Evolutionary conservation across 1,140 invertebrate species (phyloP).

Genomic region (Thalassaphorura encarpata): DNA sequence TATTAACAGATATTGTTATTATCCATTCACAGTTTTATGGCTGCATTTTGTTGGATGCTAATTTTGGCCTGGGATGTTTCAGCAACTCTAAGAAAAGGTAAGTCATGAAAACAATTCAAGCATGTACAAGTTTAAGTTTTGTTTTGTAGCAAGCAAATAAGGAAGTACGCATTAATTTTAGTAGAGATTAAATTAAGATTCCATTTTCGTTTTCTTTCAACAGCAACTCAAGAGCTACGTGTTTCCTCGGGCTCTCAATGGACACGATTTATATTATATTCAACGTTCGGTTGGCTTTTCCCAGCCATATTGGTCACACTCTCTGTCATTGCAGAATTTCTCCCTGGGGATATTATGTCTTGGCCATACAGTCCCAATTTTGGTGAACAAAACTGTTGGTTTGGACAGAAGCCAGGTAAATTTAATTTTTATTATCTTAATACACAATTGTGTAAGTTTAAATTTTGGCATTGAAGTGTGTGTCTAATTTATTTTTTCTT

Average conservation of each 20-base stretch:
- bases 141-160: no score
- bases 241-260: conserved; percentile 36
- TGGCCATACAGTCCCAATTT: conserved; percentile 40
- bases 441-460: no score
- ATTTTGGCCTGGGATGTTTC: conserved; percentile 50
- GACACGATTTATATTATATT: conserved; percentile 43
- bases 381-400: conserved; percentile 46
- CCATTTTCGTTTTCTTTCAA: conserved; percentile 19
- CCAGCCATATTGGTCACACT: conserved; percentile 42
- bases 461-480: no score
- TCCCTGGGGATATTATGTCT: conserved; percentile 36
- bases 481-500: no score
- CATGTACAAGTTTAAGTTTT: no score
- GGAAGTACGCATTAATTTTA: neutral
- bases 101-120: no score
- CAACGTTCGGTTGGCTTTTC: conserved; percentile 45
- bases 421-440: no score
- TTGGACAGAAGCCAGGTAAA: conserved; percentile 41
- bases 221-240: conserved; percentile 44
- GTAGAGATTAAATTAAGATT: neutral
- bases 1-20: no score
- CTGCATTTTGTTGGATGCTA: conserved; percentile 51
- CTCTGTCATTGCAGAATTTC: conserved; percentile 43
- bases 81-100: conserved; percentile 40
- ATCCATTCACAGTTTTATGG: conserved; percentile 34